These are phyloP conservation scores for Corticium candelabrum DNA, from an alignment of 37 sponge, comb jelly and placozoan genomes.

Conservation along the genomic window DNA sequence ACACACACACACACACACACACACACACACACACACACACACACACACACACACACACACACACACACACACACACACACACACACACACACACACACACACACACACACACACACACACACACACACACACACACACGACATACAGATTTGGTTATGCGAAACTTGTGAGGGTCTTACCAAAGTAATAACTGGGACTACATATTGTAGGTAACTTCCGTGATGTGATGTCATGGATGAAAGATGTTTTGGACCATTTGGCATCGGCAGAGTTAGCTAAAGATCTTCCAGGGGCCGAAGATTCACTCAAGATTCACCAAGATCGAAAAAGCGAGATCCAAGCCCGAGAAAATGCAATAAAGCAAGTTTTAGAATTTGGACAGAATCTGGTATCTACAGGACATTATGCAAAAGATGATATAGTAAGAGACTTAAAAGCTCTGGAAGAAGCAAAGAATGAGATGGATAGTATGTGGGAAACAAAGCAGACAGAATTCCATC, in stretches of 20 bases:
- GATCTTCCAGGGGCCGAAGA: not conserved
- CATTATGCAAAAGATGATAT: not conserved
- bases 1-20: conserved; percentile 5
- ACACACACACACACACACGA: no score
- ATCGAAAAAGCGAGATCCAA: not conserved
- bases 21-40: conserved; percentile 5
- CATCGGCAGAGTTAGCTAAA: not conserved
- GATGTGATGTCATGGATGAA: not conserved
- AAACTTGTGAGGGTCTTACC: no score
- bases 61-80: not conserved
- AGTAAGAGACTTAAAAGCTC: not conserved
- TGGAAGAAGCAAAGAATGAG: not conserved
- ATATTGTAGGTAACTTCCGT: not conserved
- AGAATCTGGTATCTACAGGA: not conserved
- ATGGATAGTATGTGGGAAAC: not conserved
- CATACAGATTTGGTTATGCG: no score
- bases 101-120: no score
- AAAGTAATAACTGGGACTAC: no score
- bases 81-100: no score
- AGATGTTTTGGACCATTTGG: not conserved
- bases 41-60: not conserved
- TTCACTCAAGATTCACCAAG: not conserved
- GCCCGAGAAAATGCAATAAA: not conserved
- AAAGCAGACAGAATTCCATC: not conserved
- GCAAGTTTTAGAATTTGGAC: not conserved